Evolutionary conservation across 2,797 vertebrate species (phyloP), one percentile per base, ranked within the genome.

Genomic region (Nyctibius grandis): DNA sequence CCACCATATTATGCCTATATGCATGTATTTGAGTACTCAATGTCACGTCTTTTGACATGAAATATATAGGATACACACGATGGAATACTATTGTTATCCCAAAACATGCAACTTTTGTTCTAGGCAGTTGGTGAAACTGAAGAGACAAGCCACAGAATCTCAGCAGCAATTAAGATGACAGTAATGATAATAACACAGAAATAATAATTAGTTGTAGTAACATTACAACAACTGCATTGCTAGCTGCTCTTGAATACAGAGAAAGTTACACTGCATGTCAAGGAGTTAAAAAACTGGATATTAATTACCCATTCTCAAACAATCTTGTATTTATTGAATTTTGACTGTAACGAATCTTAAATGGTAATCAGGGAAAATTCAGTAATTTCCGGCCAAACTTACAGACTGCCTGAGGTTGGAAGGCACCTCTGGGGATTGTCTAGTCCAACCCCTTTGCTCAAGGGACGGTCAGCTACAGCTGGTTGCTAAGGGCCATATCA

Each of bases 81-180:
- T 50, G 65, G 76, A 94, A 64, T 78, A 40, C 33, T 74, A 51
- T 51, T 95, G 48, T 70, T 93, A 78, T 89, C 76, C 89, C 89
- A 78, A 96, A 92, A 72, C 56, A 83, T 74, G 51, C 61, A 63
- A 76, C 26, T 34, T 91, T 95, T 96, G 54, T 76, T 50, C 67
- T 70, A 87, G 82, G 51, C 42, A 91, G 63, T 68, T 93, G 85
- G 76, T 50, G 45, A 94, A 73, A 79, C 84, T 84, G 74, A 84
- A 86, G 31, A 80, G 26, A 67, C 9, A 45, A 89, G 45, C 54
- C 61, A 75, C 16, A 89, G 47, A 87, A 87, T 92, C 42, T 92
- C 65, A 83, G 53, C 22, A 81, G 44, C 29, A 73, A 89, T 88
- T 90, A 84, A 87, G 73, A 80, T 83, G 45, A 69, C 65, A 59